Evolutionary conservation across 2,113 vertebrate genomes (phyloP), one percentile per base, ranked within the genome.

Genomic region (Merops nubicus): DNA sequence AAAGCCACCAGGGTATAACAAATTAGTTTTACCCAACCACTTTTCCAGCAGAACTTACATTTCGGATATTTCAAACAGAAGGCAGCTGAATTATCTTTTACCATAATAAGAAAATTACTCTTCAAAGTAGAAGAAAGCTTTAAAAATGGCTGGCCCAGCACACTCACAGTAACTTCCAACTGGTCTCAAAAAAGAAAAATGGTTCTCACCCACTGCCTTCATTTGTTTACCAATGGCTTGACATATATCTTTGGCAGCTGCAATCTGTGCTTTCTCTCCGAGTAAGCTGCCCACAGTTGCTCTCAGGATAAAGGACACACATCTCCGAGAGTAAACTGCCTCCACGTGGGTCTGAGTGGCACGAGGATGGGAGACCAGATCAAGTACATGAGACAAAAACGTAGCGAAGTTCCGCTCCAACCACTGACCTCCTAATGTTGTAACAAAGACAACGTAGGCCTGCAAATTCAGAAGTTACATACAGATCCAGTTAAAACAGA

Each of bases 401-500:
- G 98, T 99, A 51, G 99, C 99, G 73, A 99, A 99, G 97, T 99
- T 99, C 69, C 99, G 98, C 96, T 99, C 99, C 97, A 99, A 89
- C 99, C 99, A 99, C 97, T 99, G 99, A 40, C 99, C 99, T 42
- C 99, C 99, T 78, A 99, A 96, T 1, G 99, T 98, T 12, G 99
- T 99, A 69, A 99, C 99, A 83, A 99, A 99, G 82, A 99, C 99
- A 50, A 99, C 99, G 4, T 99, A 99, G 19, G 99, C 99, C 99
- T 99, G 97, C 33, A 75, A 95, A 88, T n/a, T 79, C 40, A 95
- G 47, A 96, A 96, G 53, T 77, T 38, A 85, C 22, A 84, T 7
- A 93, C 13, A 85, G 65, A 45, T 68, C 65, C 29, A 8, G 38
- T 93, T 82, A 84, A 79, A 77, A 84, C 11, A 67, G 48, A 45